Evolutionary conservation across 2,113 vertebrate species (phyloP), one percentile per base, ranked within the genome.

Genomic region (Taurulus bubalis): DNA sequence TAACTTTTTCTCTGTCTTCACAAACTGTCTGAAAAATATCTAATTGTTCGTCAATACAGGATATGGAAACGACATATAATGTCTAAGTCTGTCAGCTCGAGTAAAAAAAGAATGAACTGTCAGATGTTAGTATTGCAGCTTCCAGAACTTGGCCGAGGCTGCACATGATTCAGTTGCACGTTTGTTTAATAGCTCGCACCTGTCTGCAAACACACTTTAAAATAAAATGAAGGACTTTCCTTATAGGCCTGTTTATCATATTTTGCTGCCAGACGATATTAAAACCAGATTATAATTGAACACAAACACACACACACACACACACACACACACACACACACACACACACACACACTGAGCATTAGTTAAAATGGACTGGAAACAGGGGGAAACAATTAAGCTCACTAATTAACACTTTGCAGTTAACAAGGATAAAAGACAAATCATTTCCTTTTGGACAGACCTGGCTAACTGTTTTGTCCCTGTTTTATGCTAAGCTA

Each of bases 1-100:
- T 72, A 36, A 75, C 28, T 36, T 77, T 73, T 66, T 59, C 28
- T 73, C 83, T 84, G 74, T 77, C 32, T 65, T 72, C 49, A 36
- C 38, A 87, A 71, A 49, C n/a, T 18, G 36, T 36, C 34, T 79
- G 4, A 75, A 59, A 81, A 83, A 73, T 5, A 14, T 58, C 6
- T 20, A 3, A 73, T 67, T 74, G 71, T 11, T 62, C 51, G 40
- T 28, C 24, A 15, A 14, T 47, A n/a, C 56, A 65, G 7, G 56
- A 77, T 45, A 77, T 42, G 0, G 53, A 51, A 82, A 73, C 18
- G 4, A 71, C 30, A 71, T 42, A 20, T 30, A 40, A 51, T 26
- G 62, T 76, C 24, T 26, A 24, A 49, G 28, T 77, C 62, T 79
- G 14, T 58, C 36, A 59, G 79, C 18, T 68, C n/a, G 51, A 70